These are phyloP conservation scores for Ia io DNA, from an alignment of 2,113 vertebrate species.

Conservation along the genomic window DNA sequence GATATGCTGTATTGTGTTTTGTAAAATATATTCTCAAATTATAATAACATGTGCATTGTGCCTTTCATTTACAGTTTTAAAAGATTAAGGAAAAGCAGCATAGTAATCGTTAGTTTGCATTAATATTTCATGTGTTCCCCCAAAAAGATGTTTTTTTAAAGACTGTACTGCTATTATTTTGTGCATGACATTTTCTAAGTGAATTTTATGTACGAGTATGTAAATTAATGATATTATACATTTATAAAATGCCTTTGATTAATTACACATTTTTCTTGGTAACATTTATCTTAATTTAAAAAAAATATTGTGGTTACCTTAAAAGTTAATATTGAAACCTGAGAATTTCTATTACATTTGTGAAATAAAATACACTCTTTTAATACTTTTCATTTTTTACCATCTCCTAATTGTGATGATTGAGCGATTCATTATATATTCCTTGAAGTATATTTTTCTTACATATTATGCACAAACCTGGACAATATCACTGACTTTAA, in stretches of 20 bases:
- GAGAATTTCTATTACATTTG: background rate
- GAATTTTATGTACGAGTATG: constrained; percentile 46
- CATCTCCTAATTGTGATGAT: background rate
- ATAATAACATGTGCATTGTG: constrained; percentile 60
- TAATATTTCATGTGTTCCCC: background rate
- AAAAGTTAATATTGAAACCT: constrained; percentile 69
- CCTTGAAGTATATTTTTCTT: background rate
- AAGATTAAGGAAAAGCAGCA: background rate
- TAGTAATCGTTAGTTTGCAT: background rate
- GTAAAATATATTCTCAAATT: constrained; percentile 74
- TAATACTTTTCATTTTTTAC: background rate
- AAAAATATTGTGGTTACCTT: constrained; percentile 56
- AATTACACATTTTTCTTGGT: constrained; percentile 67
- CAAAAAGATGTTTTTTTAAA: constrained; percentile 39
- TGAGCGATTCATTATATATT: background rate
- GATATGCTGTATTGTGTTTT: constrained; percentile 74
- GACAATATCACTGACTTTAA: background rate
- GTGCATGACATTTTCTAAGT: constrained; percentile 58
- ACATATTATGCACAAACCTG: background rate
- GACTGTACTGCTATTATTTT: constrained; percentile 38
- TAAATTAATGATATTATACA: constrained; percentile 43
- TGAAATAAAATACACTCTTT: background rate
- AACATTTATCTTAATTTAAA: constrained; percentile 58
- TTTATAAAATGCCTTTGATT: constrained; percentile 54
- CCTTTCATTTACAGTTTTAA: constrained; percentile 67